These are phyloP conservation scores for Struthidea cinerea DNA, from an alignment of 2,113 vertebrate species.

Conservation along the genomic window DNA sequence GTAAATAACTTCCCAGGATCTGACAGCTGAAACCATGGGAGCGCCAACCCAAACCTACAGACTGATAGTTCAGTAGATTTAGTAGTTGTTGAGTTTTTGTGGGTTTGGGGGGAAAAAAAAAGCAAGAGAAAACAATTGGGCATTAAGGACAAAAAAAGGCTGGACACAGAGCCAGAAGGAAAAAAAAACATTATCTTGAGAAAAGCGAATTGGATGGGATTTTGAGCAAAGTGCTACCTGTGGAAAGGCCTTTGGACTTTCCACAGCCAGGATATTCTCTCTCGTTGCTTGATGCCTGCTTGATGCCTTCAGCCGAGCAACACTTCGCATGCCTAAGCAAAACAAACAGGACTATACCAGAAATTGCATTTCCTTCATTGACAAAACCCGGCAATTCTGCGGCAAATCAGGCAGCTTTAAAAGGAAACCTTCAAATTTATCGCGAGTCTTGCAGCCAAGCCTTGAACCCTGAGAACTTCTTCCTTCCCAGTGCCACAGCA, in stretches of 20 bases:
- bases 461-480: not conserved
- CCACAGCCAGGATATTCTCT: not conserved
- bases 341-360: not conserved
- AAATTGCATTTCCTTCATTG: not conserved
- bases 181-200: not conserved
- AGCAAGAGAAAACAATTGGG: not conserved
- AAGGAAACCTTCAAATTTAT: not conserved
- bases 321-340: not conserved
- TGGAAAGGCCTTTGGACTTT: not conserved
- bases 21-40: not conserved
- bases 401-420: not conserved
- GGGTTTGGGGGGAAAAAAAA: rapidly evolving
- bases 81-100: not conserved
- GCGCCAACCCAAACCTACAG: not conserved
- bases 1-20: not conserved
- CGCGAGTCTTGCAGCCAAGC: not conserved
- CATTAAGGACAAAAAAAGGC: not conserved
- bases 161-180: not conserved
- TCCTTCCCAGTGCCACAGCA: not conserved
- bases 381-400: not conserved
- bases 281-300: not conserved
- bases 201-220: not conserved
- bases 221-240: not conserved
- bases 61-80: not conserved
- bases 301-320: not conserved